Evolutionary conservation across 1,140 invertebrate genomes (phyloP).

Genomic region (Lanistes nyassanus): DNA sequence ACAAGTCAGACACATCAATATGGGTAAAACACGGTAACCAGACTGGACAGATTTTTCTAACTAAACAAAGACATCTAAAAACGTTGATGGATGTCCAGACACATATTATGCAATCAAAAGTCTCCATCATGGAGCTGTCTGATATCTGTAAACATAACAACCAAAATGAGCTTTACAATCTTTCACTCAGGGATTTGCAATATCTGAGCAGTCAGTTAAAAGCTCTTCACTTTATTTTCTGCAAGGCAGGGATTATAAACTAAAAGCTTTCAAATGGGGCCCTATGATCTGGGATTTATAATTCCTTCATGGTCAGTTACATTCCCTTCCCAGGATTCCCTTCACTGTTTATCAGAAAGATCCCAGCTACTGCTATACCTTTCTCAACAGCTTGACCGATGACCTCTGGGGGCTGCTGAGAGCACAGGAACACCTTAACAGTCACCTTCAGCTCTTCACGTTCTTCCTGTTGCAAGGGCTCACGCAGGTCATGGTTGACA

Average conservation of each 20-base stretch:
- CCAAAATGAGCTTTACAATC: background rate
- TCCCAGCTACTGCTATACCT: constrained; percentile 62
- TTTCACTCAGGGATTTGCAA: no score
- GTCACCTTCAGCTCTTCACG: constrained; percentile 72
- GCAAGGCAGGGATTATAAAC: no score
- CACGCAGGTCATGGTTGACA: constrained; percentile 43
- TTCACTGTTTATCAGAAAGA: background rate
- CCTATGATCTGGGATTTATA: no score
- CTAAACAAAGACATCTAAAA: no score
- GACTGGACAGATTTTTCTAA: background rate
- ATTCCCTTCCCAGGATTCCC: background rate
- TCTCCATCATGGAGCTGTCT: background rate
- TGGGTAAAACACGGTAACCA: constrained; percentile 9
- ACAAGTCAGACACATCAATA: no score
- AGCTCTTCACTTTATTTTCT: no score
- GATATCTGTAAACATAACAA: no score
- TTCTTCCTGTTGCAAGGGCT: constrained; percentile 43
- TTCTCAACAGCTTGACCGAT: constrained; percentile 69
- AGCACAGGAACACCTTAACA: constrained; percentile 72
- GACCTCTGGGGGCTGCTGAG: constrained; percentile 57
- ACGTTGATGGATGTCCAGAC: no score
- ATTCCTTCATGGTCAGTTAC: no score
- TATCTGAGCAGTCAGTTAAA: no score
- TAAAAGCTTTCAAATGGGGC: no score
- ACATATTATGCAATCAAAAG: background rate